phyloP scores from a whole-genome alignment of 2,113 vertebrate species.

The Anguilla rostrata region DNA sequence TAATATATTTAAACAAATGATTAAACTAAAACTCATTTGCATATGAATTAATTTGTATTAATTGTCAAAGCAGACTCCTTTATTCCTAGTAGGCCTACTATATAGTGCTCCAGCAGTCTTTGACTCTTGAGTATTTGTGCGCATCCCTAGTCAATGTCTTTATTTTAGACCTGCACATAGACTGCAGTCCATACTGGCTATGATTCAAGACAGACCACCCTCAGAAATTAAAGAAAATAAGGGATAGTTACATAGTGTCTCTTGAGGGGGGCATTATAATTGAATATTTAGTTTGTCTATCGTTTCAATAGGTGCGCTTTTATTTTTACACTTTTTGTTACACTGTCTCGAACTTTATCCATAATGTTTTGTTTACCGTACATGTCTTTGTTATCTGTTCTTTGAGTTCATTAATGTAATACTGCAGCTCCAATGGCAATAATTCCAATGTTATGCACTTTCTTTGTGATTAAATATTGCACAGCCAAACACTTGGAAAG shows the following conservation, averaged over 20 bases:
- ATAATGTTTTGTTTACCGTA: too few relatives aligned
- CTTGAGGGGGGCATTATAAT: background rate
- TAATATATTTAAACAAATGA: too few relatives aligned
- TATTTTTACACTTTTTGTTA: too few relatives aligned
- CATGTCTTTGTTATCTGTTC: background rate
- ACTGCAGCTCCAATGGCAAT: background rate
- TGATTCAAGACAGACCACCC: background rate
- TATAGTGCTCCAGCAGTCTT: too few relatives aligned
- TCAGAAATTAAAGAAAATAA: background rate
- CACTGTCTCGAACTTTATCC: too few relatives aligned
- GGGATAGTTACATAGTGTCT: background rate
- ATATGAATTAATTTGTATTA: too few relatives aligned
- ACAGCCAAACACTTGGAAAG: background rate
- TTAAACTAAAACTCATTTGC: too few relatives aligned
- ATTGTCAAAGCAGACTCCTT: too few relatives aligned
- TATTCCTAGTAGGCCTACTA: too few relatives aligned
- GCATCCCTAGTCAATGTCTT: background rate
- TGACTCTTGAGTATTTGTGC: too few relatives aligned
- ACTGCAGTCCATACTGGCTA: background rate
- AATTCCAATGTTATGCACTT: background rate
- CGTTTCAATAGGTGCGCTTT: too few relatives aligned
- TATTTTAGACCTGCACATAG: background rate
- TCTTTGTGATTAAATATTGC: background rate
- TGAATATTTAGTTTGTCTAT: background rate
- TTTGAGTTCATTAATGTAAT: background rate